phyloP scores from a whole-genome alignment of 2,113 vertebrate genomes.

The Crotalus horridus region DNA sequence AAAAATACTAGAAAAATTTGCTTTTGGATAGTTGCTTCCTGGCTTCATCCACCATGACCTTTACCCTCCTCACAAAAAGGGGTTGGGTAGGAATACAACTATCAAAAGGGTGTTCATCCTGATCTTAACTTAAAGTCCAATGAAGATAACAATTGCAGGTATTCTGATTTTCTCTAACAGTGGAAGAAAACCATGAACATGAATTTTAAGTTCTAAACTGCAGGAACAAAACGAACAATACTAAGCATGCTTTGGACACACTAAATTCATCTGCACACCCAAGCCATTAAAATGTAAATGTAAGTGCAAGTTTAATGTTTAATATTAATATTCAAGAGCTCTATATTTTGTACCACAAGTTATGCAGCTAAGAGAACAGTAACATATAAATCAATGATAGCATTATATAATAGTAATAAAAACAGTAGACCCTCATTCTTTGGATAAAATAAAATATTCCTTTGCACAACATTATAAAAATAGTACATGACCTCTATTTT shows the following conservation, averaged over 20 bases:
- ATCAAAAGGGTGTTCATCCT: not conserved
- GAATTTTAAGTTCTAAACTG: not conserved
- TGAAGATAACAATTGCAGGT: not conserved
- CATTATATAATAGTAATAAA: not conserved
- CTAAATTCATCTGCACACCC: not conserved
- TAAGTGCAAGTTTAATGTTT: not conserved
- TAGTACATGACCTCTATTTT: not conserved
- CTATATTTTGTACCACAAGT: not conserved
- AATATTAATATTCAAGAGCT: not conserved
- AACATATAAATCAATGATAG: not conserved
- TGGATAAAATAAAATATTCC: not conserved
- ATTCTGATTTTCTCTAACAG: not conserved
- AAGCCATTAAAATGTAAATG: not conserved
- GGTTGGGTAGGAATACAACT: not conserved
- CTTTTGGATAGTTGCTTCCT: not conserved
- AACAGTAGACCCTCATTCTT: not conserved
- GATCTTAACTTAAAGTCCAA: not conserved
- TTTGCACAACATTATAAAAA: not conserved
- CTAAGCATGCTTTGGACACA: not conserved
- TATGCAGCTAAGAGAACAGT: not conserved
- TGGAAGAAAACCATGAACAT: not conserved
- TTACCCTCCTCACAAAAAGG: not conserved
- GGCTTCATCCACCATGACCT: not conserved
- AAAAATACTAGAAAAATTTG: not conserved
- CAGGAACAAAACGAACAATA: not conserved